phyloP scores from a whole-genome alignment of 2,888 invertebrate species.

The Rhagophthalmus giganteus region DNA sequence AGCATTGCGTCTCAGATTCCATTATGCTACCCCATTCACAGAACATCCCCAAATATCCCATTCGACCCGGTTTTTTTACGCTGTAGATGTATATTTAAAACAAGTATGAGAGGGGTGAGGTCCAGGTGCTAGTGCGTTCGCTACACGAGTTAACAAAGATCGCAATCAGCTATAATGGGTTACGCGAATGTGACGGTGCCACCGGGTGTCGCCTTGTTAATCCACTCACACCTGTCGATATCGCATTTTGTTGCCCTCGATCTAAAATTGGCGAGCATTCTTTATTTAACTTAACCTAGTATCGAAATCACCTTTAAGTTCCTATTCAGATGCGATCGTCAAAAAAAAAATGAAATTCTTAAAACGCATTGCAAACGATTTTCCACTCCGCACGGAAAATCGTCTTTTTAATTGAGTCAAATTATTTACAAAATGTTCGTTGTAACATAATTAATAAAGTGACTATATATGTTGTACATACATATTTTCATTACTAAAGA shows the following conservation, averaged over 20 bases:
- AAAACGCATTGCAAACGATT: no score
- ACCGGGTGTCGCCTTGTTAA: constrained; percentile 32
- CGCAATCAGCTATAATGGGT: constrained; percentile 54
- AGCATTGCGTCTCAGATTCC: constrained; percentile 55
- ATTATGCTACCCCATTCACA: constrained; percentile 55
- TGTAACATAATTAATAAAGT: no score
- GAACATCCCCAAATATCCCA: constrained; percentile 52
- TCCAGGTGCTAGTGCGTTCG: constrained; percentile 54
- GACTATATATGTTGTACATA: no score
- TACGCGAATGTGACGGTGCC: constrained; percentile 37
- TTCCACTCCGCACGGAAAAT: no score
- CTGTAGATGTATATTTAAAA: constrained; percentile 38
- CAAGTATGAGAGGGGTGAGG: constrained; percentile 53
- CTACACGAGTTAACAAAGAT: constrained; percentile 54
- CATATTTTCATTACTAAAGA: no score
- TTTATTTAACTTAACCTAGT: constrained; percentile 1
- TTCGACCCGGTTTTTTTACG: constrained; percentile 54
- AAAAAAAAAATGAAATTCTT: no score
- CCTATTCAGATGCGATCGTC: not conserved
- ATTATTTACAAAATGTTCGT: no score
- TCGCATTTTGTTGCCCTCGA: constrained; percentile 19
- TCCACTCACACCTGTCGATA: constrained; percentile 36
- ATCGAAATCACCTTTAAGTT: constrained; percentile 1
- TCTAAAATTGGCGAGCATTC: constrained; percentile 15
- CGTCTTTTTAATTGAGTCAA: no score